phyloP scores from a whole-genome alignment of 2,888 invertebrate genomes.

The Drosophila neutralis region DNA sequence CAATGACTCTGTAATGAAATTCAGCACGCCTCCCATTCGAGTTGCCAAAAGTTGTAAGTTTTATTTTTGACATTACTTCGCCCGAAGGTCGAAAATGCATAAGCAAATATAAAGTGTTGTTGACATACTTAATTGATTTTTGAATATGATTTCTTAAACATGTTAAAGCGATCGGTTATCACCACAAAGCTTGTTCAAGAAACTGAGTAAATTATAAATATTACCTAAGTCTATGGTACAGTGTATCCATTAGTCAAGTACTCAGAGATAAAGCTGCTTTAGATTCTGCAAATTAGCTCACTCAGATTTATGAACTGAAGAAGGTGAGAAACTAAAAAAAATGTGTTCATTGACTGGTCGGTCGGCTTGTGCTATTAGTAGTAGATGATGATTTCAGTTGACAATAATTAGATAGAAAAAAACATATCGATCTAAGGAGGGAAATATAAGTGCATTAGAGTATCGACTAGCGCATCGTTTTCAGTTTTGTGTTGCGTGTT shows the following conservation, averaged over 20 bases:
- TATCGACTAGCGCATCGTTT: constrained; percentile 7
- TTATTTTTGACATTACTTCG: neutral
- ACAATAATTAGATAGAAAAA: no score
- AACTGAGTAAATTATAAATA: neutral
- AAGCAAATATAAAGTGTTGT: neutral
- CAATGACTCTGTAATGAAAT: neutral
- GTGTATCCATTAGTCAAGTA: neutral
- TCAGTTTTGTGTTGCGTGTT: constrained; percentile 10
- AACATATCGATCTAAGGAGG: neutral
- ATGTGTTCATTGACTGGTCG: neutral
- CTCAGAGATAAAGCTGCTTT: no score
- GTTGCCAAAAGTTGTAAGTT: neutral
- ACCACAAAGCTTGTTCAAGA: neutral
- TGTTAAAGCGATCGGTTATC: neutral
- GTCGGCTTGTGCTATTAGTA: no score
- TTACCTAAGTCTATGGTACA: no score
- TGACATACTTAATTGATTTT: neutral
- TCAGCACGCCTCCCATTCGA: neutral
- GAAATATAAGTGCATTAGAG: constrained; percentile 6
- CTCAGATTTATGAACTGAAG: neutral
- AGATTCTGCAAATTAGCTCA: neutral
- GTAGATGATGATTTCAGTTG: no score
- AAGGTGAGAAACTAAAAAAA: no score
- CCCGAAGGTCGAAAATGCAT: neutral
- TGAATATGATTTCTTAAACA: no score